These are phyloP conservation scores for Polyergus mexicanus DNA, from an alignment of 1,140 invertebrate species.

Conservation along the genomic window DNA sequence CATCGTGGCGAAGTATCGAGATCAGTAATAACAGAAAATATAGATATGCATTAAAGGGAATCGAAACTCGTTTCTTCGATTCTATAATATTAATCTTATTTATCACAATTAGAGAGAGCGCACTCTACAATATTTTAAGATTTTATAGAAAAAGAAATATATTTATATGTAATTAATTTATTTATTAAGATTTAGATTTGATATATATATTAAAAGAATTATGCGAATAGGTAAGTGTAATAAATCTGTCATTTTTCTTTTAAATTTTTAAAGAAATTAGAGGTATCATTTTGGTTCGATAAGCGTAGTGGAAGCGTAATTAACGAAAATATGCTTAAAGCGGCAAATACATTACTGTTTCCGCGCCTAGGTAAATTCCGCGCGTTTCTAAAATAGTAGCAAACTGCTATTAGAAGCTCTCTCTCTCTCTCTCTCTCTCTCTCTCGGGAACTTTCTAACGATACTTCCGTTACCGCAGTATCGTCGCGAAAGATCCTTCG, in stretches of 20 bases:
- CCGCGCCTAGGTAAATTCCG: constrained; percentile 67
- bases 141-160: neutral
- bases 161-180: neutral
- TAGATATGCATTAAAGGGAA: neutral
- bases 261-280: neutral
- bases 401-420: constrained; percentile 54
- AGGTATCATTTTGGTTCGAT: neutral
- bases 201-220: neutral
- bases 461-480: constrained; percentile 39
- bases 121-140: neutral
- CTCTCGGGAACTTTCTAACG: constrained; percentile 55
- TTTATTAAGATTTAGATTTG: neutral
- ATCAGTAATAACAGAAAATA: constrained; percentile 18
- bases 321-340: constrained; percentile 68
- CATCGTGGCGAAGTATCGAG: neutral
- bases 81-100: neutral
- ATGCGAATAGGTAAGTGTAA: neutral
- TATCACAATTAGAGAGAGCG: neutral
- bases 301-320: constrained; percentile 54
- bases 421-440: neutral
- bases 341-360: constrained; percentile 55
- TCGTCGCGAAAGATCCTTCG: constrained; percentile 31
- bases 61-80: neutral
- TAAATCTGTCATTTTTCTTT: neutral
- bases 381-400: constrained; percentile 35